A percentile compares a stretch with the other conserved stretches of the same genome.
These are phyloP conservation scores for Lepisosteus oculatus DNA, from an alignment of 2,113 vertebrate species.

Conservation along the genomic window DNA sequence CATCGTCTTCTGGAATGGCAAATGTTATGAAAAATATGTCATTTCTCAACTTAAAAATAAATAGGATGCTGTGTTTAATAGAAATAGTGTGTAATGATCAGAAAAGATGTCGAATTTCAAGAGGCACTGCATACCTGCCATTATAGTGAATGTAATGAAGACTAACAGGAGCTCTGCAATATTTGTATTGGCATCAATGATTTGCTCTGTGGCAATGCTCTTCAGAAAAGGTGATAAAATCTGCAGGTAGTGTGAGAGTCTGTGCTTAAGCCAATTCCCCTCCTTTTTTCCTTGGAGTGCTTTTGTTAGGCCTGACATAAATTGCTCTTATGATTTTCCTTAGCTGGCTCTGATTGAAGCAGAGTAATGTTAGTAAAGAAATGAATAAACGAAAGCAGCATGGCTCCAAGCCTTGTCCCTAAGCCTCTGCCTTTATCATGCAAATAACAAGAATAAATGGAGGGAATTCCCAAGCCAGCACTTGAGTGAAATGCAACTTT, in stretches of 20 bases:
- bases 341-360: constrained; percentile 28
- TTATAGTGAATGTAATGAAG: neutral
- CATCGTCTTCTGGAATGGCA: no score
- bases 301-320: constrained; percentile 19
- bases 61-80: no score
- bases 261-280: neutral
- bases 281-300: constrained; percentile 7
- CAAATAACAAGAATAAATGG: constrained; percentile 85
- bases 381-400: constrained; percentile 59
- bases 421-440: constrained; percentile 82
- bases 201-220: neutral
- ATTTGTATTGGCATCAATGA: constrained; percentile 1
- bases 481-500: constrained; percentile 82
- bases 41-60: no score
- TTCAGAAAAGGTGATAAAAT: neutral
- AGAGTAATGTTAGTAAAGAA: constrained; percentile 56
- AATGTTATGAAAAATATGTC: no score
- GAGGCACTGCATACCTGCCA: no score
- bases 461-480: constrained; percentile 78
- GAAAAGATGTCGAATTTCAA: no score
- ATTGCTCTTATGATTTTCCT: constrained; percentile 13
- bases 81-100: no score
- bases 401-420: constrained; percentile 48
- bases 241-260: neutral
- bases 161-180: neutral